A percentile compares a stretch with the other conserved stretches of the same genome.
Evolutionary conservation across 2,113 vertebrate genomes (phyloP).

Genomic region (Limanda limanda): DNA sequence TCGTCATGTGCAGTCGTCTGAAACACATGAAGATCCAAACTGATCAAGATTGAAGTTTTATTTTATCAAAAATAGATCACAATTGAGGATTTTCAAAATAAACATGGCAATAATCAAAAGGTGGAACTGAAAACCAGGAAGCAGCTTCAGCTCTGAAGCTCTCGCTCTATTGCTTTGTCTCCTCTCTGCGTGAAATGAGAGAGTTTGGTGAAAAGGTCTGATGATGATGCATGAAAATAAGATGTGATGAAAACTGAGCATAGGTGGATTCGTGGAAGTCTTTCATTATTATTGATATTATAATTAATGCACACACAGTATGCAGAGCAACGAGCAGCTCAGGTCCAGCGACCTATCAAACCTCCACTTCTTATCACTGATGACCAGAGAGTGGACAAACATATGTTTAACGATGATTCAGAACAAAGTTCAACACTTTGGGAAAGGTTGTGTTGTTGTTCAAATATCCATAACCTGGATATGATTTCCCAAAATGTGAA

Average conservation of each 20-base stretch:
- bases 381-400: no score
- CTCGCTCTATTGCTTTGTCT: slow-evolving; percentile 49
- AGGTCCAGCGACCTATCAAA: no score
- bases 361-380: no score
- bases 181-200: slow-evolving; percentile 20
- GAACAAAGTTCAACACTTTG: no score
- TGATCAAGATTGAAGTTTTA: slow-evolving; percentile 62
- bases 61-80: slow-evolving; percentile 76
- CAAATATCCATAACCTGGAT: not conserved
- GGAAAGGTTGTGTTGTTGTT: no score
- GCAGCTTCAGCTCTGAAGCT: slow-evolving; percentile 33
- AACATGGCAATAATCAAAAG: slow-evolving; percentile 31
- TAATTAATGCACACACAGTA: not conserved
- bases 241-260: no score
- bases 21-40: slow-evolving; percentile 47
- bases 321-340: not conserved
- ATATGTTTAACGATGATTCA: no score
- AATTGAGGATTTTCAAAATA: slow-evolving; percentile 49
- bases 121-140: slow-evolving; percentile 2
- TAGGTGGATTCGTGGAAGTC: no score
- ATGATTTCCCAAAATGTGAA: no score
- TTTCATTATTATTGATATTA: no score
- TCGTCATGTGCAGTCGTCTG: slow-evolving; percentile 19
- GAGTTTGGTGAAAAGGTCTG: not conserved
- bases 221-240: slow-evolving; percentile 5